phyloP scores from a whole-genome alignment of 2,113 vertebrate genomes.

The Oncorhynchus clarkii region DNA sequence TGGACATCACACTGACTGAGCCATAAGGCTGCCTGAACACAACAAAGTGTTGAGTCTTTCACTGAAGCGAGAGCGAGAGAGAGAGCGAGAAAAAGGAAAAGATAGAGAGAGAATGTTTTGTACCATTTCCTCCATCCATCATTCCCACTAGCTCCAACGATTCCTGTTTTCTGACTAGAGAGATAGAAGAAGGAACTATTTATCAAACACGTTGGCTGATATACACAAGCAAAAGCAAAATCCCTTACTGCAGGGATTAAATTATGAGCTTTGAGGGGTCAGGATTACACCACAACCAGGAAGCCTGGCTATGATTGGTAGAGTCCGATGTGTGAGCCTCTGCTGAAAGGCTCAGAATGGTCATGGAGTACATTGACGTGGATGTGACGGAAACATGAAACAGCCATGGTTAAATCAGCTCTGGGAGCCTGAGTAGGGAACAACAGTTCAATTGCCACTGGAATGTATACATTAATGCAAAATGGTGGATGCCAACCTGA shows the following conservation, averaged over 20 bases:
- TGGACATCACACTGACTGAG: too few relatives aligned
- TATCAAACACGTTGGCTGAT: slow-evolving; percentile 1
- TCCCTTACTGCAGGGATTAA: slow-evolving; percentile 1
- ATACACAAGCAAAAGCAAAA: slow-evolving; percentile 7
- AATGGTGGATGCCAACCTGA: neutral
- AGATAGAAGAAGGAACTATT: slow-evolving; percentile 2
- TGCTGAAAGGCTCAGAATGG: slow-evolving; percentile 17
- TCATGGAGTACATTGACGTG: slow-evolving; percentile 17
- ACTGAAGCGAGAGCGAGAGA: neutral
- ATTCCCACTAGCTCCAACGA: too few relatives aligned
- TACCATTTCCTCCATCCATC: too few relatives aligned
- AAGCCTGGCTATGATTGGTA: slow-evolving; percentile 16
- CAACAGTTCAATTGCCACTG: neutral
- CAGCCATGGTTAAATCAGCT: neutral
- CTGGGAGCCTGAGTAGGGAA: neutral
- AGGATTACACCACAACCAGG: slow-evolving; percentile 4
- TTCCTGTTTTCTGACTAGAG: neutral
- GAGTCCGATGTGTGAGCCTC: neutral
- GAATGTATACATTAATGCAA: neutral
- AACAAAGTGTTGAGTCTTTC: neutral
- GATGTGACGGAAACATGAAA: neutral
- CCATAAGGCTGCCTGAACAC: too few relatives aligned
- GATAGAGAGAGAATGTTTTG: neutral
- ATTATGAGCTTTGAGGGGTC: slow-evolving; percentile 4
- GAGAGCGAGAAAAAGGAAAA: neutral